Base-by-base conservation (phyloP, 2,888 invertebrate species). In the Euplexia lucipara region DNA sequence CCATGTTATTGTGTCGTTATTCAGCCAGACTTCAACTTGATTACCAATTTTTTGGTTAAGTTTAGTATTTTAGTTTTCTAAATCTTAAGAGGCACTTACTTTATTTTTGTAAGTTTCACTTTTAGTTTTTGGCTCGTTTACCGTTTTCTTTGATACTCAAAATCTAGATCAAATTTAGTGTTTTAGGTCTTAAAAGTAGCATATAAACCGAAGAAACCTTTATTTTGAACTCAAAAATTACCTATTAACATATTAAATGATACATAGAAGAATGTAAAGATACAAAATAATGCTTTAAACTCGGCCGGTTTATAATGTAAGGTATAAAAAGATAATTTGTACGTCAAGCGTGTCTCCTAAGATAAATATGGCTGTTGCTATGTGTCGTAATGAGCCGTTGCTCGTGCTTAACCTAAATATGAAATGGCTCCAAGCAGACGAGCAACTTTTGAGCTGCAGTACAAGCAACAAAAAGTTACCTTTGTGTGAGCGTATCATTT, bases 351-450 rank as follows among this genome's bases (percentile, higher is more conserved):
- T 77, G 82, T 82, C 71, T 49, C 56, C 60, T 18, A 68, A 75
- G 72, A 83, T 79, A 83, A 53, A 82, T 70, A 78, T 69, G 71
- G 75, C 64, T 64, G 84, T 83, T 83, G 65, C 84, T 81, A 76
- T 71, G 70, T 77, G 75, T 73, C 32, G 70, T 71, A 80, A 78
- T 74, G 61, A 73, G 71, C 39, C 63, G 70, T 67, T 58, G 70
- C 56, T 74, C 64, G 76, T 81, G 72, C 71, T 69, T 79, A 77
- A 75, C 79, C 82, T 75, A 81, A 73, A 79, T 83, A 77, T 68
- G 54, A 68, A 79, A 64, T 63, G 37, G 54, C 0, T 26, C 49
- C 26, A 7, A 2, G 18, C 42, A 77, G 39, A 70, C 77, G 51
- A 20, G 72, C 64, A 42, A 75, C 62, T 63, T 51, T 22, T 34